Evolutionary conservation across 2,888 invertebrate genomes (phyloP).

Genomic region (Dasysyrphus albostriatus): DNA sequence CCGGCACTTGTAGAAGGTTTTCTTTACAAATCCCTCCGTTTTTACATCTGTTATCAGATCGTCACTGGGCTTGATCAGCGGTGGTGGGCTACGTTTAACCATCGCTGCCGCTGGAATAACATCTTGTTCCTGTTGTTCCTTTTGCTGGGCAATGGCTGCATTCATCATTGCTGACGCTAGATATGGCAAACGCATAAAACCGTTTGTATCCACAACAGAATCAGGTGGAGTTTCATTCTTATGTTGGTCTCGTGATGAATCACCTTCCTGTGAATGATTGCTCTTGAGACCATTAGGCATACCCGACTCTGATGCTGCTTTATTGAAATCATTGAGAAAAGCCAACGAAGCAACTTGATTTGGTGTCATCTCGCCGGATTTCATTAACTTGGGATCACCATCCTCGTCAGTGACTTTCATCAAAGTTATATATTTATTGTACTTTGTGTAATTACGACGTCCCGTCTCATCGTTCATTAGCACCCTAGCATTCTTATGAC

Average conservation of each 20-base stretch:
- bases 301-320: conserved; percentile 76
- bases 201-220: conserved; percentile 60
- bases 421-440: conserved; percentile 93
- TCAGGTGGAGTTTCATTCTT: conserved; percentile 66
- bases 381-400: conserved; percentile 84
- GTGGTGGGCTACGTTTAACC: conserved; percentile 83
- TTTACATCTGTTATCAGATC: conserved; percentile 84
- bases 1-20: conserved; percentile 94
- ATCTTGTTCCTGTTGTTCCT: conserved; percentile 80
- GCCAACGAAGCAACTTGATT: conserved; percentile 85
- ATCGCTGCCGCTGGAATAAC: conserved; percentile 80
- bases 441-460: conserved; percentile 95
- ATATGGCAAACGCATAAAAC: conserved; percentile 80
- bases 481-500: conserved; percentile 92
- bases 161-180: conserved; percentile 81
- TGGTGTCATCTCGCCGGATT: conserved; percentile 84
- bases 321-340: conserved; percentile 84
- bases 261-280: conserved; percentile 81
- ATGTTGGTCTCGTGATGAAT: conserved; percentile 71
- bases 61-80: conserved; percentile 87
- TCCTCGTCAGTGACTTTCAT: conserved; percentile 86
- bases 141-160: conserved; percentile 81
- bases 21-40: conserved; percentile 86
- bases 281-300: conserved; percentile 78
- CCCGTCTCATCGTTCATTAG: conserved; percentile 96